Evolutionary conservation across 2,888 invertebrate genomes (phyloP), one percentile per base, ranked within the genome.

Genomic region (Leptura quadrifasciata): DNA sequence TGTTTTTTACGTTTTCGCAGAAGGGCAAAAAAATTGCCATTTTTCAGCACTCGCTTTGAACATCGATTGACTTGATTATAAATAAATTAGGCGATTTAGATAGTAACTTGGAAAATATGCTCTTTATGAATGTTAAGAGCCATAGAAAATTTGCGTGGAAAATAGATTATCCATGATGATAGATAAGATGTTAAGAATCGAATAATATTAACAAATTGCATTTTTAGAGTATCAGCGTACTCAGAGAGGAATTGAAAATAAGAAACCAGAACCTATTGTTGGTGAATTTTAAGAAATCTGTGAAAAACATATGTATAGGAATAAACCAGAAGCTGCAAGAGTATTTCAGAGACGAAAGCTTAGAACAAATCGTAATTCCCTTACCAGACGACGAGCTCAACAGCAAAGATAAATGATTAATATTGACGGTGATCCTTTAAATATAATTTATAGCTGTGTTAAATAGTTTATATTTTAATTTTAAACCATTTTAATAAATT

Each of bases 201-300:
- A n/a, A n/a, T n/a, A n/a, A n/a, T n/a, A n/a, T n/a, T n/a, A n/a
- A n/a, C n/a, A n/a, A n/a, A n/a, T n/a, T n/a, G n/a, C n/a, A n/a
- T 75, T 81, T 88, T 86, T 84, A 93, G 93, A 92, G 91, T 82
- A 86, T 93, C 24, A 88, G 91, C 77, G 89, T 91, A 10, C 85
- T 93, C 31, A 87, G 89, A 2, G 90, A 91, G 68, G 93, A 93
- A 84, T 84, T 93, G 18, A 83, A 84, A 15, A 77, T 90, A 10
- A 85, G 91, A 31, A 87, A 90, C 2, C 92, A 92, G 81, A 87
- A 89, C 54, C 80, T 92, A 3, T 84, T 91, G 57, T 91, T 91
- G 78, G 90, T 90, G 89, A 92, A 92, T 79, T 88, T 88, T 76
- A 86, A 86, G 61, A 73, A 79, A 18, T 72, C 79, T 31, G 83